Percentiles rank a stretch among this genome's conserved stretches.
These are phyloP conservation scores for Cinclus mexicanus DNA, from an alignment of 2,113 vertebrate species.

Conservation along the genomic window DNA sequence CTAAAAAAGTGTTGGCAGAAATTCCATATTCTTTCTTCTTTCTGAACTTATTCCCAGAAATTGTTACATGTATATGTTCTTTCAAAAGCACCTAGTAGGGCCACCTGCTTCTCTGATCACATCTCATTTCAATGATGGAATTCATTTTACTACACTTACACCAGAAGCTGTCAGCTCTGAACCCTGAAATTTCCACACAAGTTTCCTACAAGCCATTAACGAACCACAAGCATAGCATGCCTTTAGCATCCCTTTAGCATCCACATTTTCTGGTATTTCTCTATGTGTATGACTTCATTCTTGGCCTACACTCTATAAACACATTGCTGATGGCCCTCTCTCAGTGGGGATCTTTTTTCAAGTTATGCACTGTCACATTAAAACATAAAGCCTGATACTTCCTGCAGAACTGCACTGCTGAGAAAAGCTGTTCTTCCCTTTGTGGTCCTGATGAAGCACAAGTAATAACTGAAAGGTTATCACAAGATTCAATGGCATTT, in stretches of 20 bases:
- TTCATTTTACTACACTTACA: neutral
- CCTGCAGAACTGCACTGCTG: neutral
- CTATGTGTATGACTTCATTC: neutral
- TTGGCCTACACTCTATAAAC: neutral
- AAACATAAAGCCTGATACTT: neutral
- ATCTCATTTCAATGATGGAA: accelerated
- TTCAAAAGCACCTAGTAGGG: neutral
- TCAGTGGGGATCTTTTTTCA: neutral
- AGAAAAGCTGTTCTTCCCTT: neutral
- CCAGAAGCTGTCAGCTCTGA: neutral
- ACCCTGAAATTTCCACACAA: accelerated
- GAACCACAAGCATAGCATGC: neutral
- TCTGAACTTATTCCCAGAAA: neutral
- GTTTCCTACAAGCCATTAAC: neutral
- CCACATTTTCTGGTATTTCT: neutral
- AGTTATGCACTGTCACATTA: neutral
- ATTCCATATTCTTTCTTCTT: neutral
- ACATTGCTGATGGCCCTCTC: neutral
- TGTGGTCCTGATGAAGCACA: neutral
- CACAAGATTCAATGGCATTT: neutral
- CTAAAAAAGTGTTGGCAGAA: neutral
- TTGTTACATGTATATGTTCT: accelerated
- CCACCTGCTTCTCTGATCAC: neutral
- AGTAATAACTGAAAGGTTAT: neutral
- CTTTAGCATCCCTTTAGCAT: neutral